phyloP scores from a whole-genome alignment of 2,888 invertebrate species.

The Hypselothyrea guttata region DNA sequence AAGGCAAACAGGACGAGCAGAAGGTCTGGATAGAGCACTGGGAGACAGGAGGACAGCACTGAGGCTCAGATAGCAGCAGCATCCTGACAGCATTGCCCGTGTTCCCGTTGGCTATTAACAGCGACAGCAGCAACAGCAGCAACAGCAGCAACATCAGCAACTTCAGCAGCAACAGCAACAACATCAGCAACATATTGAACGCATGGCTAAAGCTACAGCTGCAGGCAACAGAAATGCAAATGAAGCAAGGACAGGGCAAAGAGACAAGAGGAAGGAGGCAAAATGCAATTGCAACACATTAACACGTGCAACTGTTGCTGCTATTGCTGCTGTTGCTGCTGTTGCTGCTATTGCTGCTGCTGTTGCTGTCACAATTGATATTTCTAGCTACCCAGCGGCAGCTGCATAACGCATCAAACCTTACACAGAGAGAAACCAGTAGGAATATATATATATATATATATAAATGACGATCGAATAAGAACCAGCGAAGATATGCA shows the following conservation, averaged over 20 bases:
- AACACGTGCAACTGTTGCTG: slow-evolving; percentile 10
- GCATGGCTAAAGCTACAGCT: neutral
- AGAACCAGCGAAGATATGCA: too few species aligned
- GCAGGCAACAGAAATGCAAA: too few species aligned
- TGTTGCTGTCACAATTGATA: neutral
- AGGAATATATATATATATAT: too few species aligned
- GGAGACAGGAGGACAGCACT: neutral
- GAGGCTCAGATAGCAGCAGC: slow-evolving; percentile 1
- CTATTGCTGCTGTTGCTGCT: neutral
- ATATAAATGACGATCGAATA: too few species aligned
- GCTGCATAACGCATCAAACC: slow-evolving; percentile 7
- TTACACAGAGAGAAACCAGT: too few species aligned
- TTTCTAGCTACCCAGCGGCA: neutral
- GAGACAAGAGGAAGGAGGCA: neutral
- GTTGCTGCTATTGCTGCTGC: too few species aligned
- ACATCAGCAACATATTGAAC: neutral
- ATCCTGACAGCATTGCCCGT: slow-evolving; percentile 18
- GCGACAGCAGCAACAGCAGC: slow-evolving; percentile 7
- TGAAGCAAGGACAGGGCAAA: neutral
- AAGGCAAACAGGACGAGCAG: slow-evolving; percentile 28
- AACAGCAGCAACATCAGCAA: slow-evolving; percentile 4
- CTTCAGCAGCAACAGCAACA: slow-evolving; percentile 8
- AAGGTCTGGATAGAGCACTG: neutral
- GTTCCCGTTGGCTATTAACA: slow-evolving; percentile 32
- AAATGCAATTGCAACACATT: slow-evolving; percentile 13